Conservation (phyloP, 2,113 vertebrate species). For the Colistium nudipinnis region DNA sequence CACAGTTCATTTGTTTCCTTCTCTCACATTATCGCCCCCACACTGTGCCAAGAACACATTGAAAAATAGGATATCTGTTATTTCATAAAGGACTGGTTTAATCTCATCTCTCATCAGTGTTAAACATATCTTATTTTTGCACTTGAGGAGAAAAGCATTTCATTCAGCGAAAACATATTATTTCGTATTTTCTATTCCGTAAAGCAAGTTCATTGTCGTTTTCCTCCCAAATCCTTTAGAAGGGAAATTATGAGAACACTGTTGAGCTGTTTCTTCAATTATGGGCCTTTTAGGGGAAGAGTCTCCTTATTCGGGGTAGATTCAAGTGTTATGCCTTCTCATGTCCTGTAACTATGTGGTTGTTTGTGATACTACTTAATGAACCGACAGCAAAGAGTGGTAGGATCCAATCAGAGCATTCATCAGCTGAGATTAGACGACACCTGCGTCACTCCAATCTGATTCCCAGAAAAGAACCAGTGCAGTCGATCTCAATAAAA, state of each 20-base stretch:
- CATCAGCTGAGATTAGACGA: conserved; percentile 48
- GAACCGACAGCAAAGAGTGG: not conserved
- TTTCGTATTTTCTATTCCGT: not conserved
- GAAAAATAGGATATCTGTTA: conserved; percentile 23
- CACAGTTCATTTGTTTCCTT: conserved; percentile 33
- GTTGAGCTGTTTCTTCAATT: not conserved
- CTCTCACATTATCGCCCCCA: conserved; percentile 29
- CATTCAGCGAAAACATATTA: not conserved
- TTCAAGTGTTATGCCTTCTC: not conserved
- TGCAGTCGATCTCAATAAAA: not conserved
- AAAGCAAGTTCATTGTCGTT: not conserved
- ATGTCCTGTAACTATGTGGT: not conserved
- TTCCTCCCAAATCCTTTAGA: not conserved
- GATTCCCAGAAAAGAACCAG: conserved; percentile 30
- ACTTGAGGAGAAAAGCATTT: not conserved
- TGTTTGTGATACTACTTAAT: conserved; percentile 7
- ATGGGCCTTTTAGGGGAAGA: not conserved
- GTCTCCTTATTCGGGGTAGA: not conserved
- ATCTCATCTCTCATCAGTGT: conserved; percentile 14
- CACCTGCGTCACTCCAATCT: conserved; percentile 24
- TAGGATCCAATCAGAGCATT: conserved; percentile 35
- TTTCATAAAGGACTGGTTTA: conserved; percentile 41
- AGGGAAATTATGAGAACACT: not conserved
- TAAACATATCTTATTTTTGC: not conserved
- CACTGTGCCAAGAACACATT: conserved; percentile 26